Evolutionary conservation across 2,888 invertebrate genomes (phyloP).

Genomic region (Diarsia rubi): DNA sequence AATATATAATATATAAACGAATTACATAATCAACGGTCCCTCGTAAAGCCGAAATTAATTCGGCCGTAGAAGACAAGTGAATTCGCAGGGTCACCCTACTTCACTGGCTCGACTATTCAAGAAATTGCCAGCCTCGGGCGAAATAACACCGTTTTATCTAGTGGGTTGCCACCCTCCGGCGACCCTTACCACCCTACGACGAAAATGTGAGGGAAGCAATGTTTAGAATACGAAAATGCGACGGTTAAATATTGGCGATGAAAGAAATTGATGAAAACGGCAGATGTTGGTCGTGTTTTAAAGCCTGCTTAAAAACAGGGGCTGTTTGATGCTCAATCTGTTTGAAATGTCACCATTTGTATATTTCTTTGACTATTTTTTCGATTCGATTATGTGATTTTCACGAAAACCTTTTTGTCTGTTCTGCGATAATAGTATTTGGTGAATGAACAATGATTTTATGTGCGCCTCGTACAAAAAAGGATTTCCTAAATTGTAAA

Average conservation of each 20-base stretch:
- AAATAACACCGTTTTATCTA: slow-evolving; percentile 80
- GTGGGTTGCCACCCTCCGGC: slow-evolving; percentile 71
- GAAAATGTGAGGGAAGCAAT: slow-evolving; percentile 68
- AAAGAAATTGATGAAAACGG: slow-evolving; percentile 47
- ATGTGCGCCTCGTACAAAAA: not conserved
- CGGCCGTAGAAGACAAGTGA: slow-evolving; percentile 76
- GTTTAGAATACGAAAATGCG: slow-evolving; percentile 52
- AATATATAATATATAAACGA: slow-evolving; percentile 58
- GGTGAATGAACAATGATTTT: not conserved
- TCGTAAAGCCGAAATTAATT: slow-evolving; percentile 78
- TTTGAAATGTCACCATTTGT: not conserved
- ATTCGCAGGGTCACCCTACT: slow-evolving; percentile 68
- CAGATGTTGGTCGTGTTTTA: slow-evolving; percentile 28
- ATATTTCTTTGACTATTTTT: not conserved
- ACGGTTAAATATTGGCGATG: slow-evolving; percentile 50
- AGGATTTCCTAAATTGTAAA: not conserved
- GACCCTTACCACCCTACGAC: slow-evolving; percentile 69
- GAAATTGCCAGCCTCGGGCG: slow-evolving; percentile 80
- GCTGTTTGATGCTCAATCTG: not conserved
- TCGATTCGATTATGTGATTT: not conserved
- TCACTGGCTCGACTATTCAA: slow-evolving; percentile 79
- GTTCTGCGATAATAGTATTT: not conserved
- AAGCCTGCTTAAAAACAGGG: not conserved
- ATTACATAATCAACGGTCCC: slow-evolving; percentile 72
- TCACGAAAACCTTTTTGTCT: not conserved